Conservation (phyloP, 1,140 invertebrate genomes). For the Carposina sasakii region DNA sequence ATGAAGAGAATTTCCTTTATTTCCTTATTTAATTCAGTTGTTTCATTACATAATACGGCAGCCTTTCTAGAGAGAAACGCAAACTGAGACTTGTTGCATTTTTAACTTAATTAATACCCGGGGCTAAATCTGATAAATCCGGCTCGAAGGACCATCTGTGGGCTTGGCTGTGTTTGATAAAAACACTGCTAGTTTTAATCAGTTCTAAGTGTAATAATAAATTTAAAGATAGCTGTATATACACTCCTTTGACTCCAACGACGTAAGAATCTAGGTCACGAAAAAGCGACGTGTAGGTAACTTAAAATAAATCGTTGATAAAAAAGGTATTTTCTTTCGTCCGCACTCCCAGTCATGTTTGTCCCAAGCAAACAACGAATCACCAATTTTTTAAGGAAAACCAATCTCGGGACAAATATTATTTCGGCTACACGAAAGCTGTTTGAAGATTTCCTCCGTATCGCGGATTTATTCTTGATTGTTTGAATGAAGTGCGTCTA, state of each 20-base stretch:
- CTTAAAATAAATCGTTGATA: no score
- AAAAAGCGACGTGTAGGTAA: no score
- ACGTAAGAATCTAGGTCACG: no score
- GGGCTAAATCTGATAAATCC: slow-evolving; percentile 55
- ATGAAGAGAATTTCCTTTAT: no score
- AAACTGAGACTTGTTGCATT: slow-evolving; percentile 67
- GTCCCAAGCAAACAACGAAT: slow-evolving; percentile 27
- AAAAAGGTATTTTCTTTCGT: no score
- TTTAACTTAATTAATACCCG: slow-evolving; percentile 67
- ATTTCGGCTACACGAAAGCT: slow-evolving; percentile 30
- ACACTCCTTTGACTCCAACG: no score
- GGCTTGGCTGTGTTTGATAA: slow-evolving; percentile 30
- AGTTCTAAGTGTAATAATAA: no score
- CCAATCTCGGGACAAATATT: slow-evolving; percentile 32
- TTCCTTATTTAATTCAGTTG: slow-evolving; percentile 55
- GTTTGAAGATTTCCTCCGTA: no score
- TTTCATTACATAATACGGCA: slow-evolving; percentile 61
- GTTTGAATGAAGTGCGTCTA: no score
- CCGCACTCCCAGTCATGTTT: slow-evolving; percentile 27
- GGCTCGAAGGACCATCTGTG: slow-evolving; percentile 30
- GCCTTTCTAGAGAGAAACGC: slow-evolving; percentile 53
- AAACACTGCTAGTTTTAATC: slow-evolving; percentile 20
- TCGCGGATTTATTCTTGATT: no score
- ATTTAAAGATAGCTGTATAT: no score
- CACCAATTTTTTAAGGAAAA: slow-evolving; percentile 27